phyloP scores from a whole-genome alignment of 2,888 invertebrate species.

The Acleris holmiana region DNA sequence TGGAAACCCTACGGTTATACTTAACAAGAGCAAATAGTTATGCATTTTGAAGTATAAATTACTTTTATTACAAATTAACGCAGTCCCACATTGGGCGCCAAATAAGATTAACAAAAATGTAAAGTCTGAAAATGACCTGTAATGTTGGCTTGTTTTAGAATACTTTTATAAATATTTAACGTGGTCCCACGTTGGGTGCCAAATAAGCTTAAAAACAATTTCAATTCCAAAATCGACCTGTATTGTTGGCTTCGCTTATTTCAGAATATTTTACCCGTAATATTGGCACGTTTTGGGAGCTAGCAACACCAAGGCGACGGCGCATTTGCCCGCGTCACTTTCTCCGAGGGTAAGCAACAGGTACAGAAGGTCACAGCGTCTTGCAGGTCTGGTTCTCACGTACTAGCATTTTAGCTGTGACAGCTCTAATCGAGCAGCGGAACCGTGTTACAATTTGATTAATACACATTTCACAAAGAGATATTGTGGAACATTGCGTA shows the following conservation, averaged over 20 bases:
- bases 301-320: slow-evolving; percentile 67
- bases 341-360: slow-evolving; percentile 76
- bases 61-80: no score
- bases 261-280: slow-evolving; percentile 16
- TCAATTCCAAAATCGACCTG: not conserved
- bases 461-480: no score
- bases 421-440: slow-evolving; percentile 1
- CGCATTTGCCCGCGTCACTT: slow-evolving; percentile 71
- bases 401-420: slow-evolving; percentile 5
- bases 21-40: no score
- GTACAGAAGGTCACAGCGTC: slow-evolving; percentile 70
- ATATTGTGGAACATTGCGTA: no score
- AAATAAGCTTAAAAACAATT: not conserved
- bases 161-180: not conserved
- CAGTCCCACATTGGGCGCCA: slow-evolving; percentile 11
- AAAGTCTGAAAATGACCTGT: not conserved
- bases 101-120: not conserved
- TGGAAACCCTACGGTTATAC: no score
- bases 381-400: slow-evolving; percentile 45
- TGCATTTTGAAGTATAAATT: not conserved
- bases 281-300: not conserved
- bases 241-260: not conserved
- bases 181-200: slow-evolving; percentile 10
- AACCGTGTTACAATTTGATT: not conserved
- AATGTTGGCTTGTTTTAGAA: not conserved